Evolutionary conservation across 2,888 invertebrate species (phyloP), one percentile per base, ranked within the genome.

Genomic region (Tenthredo mesomela): DNA sequence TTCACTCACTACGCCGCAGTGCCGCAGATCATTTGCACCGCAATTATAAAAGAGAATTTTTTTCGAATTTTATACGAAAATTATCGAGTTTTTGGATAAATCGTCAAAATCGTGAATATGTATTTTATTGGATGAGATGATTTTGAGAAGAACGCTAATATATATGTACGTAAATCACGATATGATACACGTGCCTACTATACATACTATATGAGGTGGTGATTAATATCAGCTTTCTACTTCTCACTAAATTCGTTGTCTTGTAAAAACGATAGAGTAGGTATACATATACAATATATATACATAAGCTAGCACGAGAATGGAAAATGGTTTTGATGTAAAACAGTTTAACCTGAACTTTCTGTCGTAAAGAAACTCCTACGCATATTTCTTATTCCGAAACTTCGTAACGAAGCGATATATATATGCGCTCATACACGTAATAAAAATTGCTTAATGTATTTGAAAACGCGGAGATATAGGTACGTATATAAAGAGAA

Each of bases 291-390:
- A 33, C 4, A 33, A 3, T 33, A 33, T 33, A 4, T 33, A 33
- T 33, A 33, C 15, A 33, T n/a, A 50, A 18, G 29, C 3, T 15
- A 5, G 15, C 18, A 50, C 7, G 29, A 25, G 29, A 29, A 50
- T 15, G 75, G 50, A 77, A 77, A 77, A 84, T 88, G 88, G 87
- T 90, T 89, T 90, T 90, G 87, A 86, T 89, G 88, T 88, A 90
- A 89, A 89, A 89, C 89, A 90, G 87, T 88, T 86, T 87, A 89
- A 89, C 88, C 87, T 88, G 88, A 80, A 77, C 88, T 89, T 90
- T 89, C 89, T 86, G 88, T 90, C 89, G 89, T 90, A 90, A 90
- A 90, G 85, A 87, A 88, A 87, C 90, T 89, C 89, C 89, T 89
- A 90, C 89, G 88, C 88, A 29, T 12, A 29, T 12, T 40, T 18